A percentile compares a stretch with the other conserved stretches of the same genome.
phyloP scores from a whole-genome alignment of 2,113 vertebrate species.

The Gambusia affinis region DNA sequence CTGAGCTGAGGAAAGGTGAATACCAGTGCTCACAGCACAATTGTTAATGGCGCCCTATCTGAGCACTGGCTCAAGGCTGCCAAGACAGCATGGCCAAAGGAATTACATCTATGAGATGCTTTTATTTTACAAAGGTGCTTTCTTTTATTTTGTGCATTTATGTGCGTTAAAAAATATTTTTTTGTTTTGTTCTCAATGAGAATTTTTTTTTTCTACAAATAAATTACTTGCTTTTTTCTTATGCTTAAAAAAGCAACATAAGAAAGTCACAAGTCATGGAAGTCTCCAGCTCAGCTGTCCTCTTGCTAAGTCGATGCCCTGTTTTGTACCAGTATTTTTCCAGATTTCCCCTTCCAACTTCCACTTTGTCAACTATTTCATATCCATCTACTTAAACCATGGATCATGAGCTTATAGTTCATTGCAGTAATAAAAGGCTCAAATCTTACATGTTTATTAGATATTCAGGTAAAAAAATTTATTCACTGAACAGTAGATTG shows the following conservation, averaged over 20 bases:
- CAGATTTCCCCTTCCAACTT: too few species aligned
- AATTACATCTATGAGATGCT: slow-evolving; percentile 5
- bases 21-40: slow-evolving; percentile 68
- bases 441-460: not conserved
- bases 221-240: not conserved
- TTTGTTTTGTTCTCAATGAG: not conserved
- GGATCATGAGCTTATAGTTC: too few species aligned
- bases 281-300: too few species aligned
- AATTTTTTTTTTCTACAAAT: not conserved
- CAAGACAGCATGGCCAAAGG: slow-evolving; percentile 60
- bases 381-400: too few species aligned
- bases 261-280: not conserved
- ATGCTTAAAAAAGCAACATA: not conserved
- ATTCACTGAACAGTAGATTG: too few species aligned
- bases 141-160: slow-evolving; percentile 19
- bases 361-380: not conserved
- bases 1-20: slow-evolving; percentile 77
- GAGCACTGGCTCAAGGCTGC: slow-evolving; percentile 75
- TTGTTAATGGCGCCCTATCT: slow-evolving; percentile 69
- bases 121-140: not conserved
- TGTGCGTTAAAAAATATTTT: not conserved
- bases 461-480: not conserved
- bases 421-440: not conserved
- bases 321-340: too few species aligned
- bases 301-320: too few species aligned